Evolutionary conservation across 2,888 invertebrate genomes (phyloP).

Genomic region (Athripsodes cinereus): DNA sequence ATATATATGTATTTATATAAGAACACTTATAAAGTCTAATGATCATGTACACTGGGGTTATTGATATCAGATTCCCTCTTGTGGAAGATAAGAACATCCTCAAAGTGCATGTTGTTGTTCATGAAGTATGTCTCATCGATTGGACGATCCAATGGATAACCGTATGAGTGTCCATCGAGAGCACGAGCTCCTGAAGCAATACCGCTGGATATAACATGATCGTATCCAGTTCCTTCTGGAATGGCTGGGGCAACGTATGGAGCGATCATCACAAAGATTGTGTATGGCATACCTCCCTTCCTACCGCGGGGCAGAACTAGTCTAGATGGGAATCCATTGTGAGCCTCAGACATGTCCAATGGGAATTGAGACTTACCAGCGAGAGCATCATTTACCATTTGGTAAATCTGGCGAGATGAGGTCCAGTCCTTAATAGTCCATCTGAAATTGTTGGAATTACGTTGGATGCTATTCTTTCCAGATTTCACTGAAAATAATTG

Average conservation of each 20-base stretch:
- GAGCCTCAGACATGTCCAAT: slow-evolving; percentile 38
- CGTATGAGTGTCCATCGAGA: slow-evolving; percentile 45
- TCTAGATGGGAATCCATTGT: slow-evolving; percentile 66
- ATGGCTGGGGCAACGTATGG: slow-evolving; percentile 43
- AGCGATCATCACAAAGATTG: slow-evolving; percentile 57
- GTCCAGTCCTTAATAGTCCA: slow-evolving; percentile 61
- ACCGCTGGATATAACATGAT: slow-evolving; percentile 44
- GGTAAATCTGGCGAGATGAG: slow-evolving; percentile 57
- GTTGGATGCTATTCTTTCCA: slow-evolving; percentile 39
- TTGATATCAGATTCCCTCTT: slow-evolving; percentile 33
- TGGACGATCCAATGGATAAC: slow-evolving; percentile 53
- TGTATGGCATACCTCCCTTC: slow-evolving; percentile 58
- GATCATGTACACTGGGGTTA: slow-evolving; percentile 1
- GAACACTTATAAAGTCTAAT: background rate
- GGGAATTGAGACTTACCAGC: slow-evolving; percentile 42
- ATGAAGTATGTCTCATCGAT: slow-evolving; percentile 35
- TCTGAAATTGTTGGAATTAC: slow-evolving; percentile 59
- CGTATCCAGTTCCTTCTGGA: slow-evolving; percentile 39
- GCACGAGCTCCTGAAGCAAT: slow-evolving; percentile 14
- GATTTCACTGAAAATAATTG: slow-evolving; percentile 16
- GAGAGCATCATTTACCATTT: slow-evolving; percentile 53
- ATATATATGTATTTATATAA: no score
- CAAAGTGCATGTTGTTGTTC: slow-evolving; percentile 44
- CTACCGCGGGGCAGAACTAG: slow-evolving; percentile 66
- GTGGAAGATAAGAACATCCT: slow-evolving; percentile 50